Base-by-base conservation (phyloP, 23 tunicate genomes). In the Diplosoma virens region DNA sequence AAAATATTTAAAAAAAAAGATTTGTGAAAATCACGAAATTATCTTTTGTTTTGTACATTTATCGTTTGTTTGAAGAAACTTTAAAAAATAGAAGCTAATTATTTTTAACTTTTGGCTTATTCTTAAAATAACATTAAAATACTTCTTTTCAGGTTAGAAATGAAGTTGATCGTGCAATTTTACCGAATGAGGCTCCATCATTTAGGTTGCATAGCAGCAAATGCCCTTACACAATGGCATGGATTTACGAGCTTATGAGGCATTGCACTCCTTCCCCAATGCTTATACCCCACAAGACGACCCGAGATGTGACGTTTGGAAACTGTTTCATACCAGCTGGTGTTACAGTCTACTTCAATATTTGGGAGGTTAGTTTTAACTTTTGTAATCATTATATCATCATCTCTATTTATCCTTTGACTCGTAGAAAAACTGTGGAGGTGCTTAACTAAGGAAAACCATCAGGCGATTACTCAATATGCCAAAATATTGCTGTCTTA, bases 181-280 rank as follows among this genome's bases (percentile, higher is more conserved):
- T 65, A 1, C 53, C 81, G 11, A 26, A 46, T 21, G 80, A 72
- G 24, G 36, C 22, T 0, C 63, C 72, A 22, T 60, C 87, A 21
- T 74, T 58, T 23, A 52, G 80, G 27, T 46, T 58, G 5, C 87
- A 82, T 25, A 29, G 53, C 9, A 22, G 20, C 67, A 61, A 28
- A 23, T 73, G 80, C 24, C 67, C 81, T 23, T 82, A 82, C 53
- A 64, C 52, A 30, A 70, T 74, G 65, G 87, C 87, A 7, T 82
- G 80, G 81, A 61, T 82, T 9, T 82, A 82, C 29, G 87, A 82
- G 36, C 4, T 82, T 53, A 21, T 82, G 23, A 67, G 87, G 31
- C 87, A 82, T 31, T 53, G 68, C 0, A 41, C 87, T 0, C 45
- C 76, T 1, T 30, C 53, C 33, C 81, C 87, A 1, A 33, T 82